Percentiles rank a stretch among this genome's conserved stretches.
These are phyloP conservation scores for Hyalella azteca DNA, from an alignment of 2,888 invertebrate genomes.

Conservation along the genomic window DNA sequence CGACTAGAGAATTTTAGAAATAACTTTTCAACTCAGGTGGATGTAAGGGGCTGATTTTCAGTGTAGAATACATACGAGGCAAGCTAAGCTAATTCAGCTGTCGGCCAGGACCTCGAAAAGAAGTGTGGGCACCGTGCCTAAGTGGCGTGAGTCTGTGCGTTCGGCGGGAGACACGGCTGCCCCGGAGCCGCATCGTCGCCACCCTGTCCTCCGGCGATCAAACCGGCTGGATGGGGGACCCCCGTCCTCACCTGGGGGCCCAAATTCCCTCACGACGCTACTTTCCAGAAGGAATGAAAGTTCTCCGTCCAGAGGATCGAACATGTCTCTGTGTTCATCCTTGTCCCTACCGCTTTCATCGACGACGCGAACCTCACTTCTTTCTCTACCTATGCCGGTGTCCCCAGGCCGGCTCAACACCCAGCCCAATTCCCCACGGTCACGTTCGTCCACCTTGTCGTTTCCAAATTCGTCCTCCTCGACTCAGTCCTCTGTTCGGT, in stretches of 20 bases:
- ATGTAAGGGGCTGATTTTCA: no score
- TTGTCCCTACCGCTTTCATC: slow-evolving; percentile 33
- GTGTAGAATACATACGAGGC: no score
- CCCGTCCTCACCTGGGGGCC: neutral
- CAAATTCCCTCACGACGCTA: neutral
- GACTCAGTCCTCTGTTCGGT: slow-evolving; percentile 7
- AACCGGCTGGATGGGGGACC: neutral
- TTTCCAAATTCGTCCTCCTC: slow-evolving; percentile 21
- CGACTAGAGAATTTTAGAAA: no score
- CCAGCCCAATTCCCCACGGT: slow-evolving; percentile 17
- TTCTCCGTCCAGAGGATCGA: slow-evolving; percentile 23
- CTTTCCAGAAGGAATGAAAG: slow-evolving; percentile 13
- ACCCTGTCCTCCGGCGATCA: neutral
- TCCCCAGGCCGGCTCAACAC: slow-evolving; percentile 1
- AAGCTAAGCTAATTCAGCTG: no score
- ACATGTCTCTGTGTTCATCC: slow-evolving; percentile 24
- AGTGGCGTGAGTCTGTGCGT: slow-evolving; percentile 14
- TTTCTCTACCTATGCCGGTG: neutral
- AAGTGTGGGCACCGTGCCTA: slow-evolving; percentile 2
- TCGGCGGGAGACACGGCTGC: slow-evolving; percentile 20
- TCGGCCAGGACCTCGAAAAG: no score
- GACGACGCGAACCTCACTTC: neutral
- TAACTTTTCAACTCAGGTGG: no score
- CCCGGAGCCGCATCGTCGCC: slow-evolving; percentile 22
- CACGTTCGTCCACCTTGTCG: slow-evolving; percentile 24